Evolutionary conservation across 2,888 invertebrate genomes (phyloP), one percentile per base, ranked within the genome.

Genomic region (Clostera curtula): DNA sequence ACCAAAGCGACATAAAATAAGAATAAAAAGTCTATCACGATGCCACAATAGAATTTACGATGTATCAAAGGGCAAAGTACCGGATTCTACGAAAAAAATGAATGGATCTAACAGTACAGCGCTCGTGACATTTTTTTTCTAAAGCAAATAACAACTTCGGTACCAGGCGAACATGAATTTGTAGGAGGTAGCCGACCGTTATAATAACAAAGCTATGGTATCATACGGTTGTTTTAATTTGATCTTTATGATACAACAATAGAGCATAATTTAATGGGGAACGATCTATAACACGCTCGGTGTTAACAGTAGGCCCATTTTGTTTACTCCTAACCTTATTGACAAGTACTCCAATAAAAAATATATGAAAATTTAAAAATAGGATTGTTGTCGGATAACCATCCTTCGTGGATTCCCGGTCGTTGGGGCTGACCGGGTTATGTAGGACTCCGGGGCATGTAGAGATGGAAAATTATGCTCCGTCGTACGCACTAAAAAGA

Each of bases 181-280:
- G 51, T 38, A 49, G 52, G 50, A 70, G 68, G 70, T 70, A 56
- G 58, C 46, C 65, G 72, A 75, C 75, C 75, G 75, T 55, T 53
- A 54, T 41, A 13, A 30, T 13, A 14, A 36, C 47, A 39, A 46
- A 34, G 31, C 34, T 25, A 16, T 30, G 26, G 11, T 15, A 24
- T 4, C 3, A 21, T 4, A 1, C 6, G 12, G 21, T 3, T 15
- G 31, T 26, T 29, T 12, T 11, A 48, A 35, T 30, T 34, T 13
- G 23, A 16, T 34, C 27, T 39, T 43, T 38, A 10, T 1, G 0
- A 1, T 2, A 9, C 1, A 0, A 0, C 0, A 0, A 29, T 44
- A 14, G 9, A 10, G 9, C 2, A 14, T 2, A 19, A 14, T n/a
- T 4, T 18, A 23, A n/a, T 5, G 31, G 23, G 28, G 27, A n/a